Evolutionary conservation across 2,888 invertebrate genomes (phyloP).

Genomic region (Agonopterix arenella): DNA sequence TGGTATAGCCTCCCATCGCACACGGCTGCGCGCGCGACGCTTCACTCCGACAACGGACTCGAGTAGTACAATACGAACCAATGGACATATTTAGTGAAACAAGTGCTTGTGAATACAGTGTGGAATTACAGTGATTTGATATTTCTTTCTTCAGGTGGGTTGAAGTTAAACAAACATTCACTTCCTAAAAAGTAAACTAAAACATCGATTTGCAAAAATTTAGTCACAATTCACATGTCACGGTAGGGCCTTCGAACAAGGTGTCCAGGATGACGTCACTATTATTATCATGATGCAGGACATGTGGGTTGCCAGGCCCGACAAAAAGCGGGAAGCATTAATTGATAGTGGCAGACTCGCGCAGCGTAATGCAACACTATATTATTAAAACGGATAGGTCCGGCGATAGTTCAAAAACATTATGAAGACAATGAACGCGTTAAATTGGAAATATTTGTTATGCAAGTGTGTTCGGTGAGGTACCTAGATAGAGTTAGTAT

Average conservation of each 20-base stretch:
- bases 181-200: no score
- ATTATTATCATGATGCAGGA: conserved; percentile 51
- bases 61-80: conserved; percentile 29
- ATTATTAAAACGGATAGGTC: conserved; percentile 13
- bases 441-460: conserved; percentile 34
- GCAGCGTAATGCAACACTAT: conserved; percentile 10
- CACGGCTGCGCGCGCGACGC: conserved; percentile 51
- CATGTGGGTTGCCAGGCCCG: conserved; percentile 40
- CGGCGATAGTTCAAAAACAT: conserved; percentile 38
- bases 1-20: conserved; percentile 45
- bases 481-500: conserved; percentile 22
- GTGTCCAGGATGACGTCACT: conserved; percentile 55
- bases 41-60: conserved; percentile 50
- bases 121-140: conserved; percentile 20
- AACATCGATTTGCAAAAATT: no score
- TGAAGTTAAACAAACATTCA: conserved; percentile 1
- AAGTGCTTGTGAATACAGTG: conserved; percentile 41
- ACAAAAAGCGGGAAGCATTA: conserved; percentile 42
- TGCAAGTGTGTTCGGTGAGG: conserved; percentile 26
- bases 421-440: conserved; percentile 35
- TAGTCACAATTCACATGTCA: conserved; percentile 27
- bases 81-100: conserved; percentile 27
- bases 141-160: conserved; percentile 42
- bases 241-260: conserved; percentile 52
- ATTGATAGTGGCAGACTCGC: conserved; percentile 51